Base-by-base conservation (phyloP, 1,140 invertebrate genomes). In the Xylocopa sonorina region DNA sequence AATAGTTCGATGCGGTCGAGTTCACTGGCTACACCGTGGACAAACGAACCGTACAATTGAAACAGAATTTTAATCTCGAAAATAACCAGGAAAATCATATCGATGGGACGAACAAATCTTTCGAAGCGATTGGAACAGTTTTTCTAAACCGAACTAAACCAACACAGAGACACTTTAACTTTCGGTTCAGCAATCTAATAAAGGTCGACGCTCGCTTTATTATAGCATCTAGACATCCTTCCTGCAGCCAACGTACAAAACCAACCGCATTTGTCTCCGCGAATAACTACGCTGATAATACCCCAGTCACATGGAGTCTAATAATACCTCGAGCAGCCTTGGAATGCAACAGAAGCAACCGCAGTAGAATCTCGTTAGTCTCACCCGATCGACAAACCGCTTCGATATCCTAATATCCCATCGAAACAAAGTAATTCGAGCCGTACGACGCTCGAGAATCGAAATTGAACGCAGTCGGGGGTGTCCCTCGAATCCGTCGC, bases 251-350 rank as follows among this genome's bases (percentile, higher is more conserved):
- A 41, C 10, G n/a, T n/a, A 41, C 57, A 34, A 10, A 34, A 12
- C 29, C 32, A 27, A 43, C 10, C 38, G 2, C 34, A 34, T 67
- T 48, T 24, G 46, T 34, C 64, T n/a, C 63, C 43, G 0, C 46
- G 21, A 67, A 48, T 67, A 34, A 51, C 24, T 16, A 7, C 1
- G n/a, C 62, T 18, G 64, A 50, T 67, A 50, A 67, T 67, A 67
- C 64, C 32, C 27, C 34, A 18, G 41, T 76, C 66, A 71, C 75
- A 27, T 77, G 66, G 75, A 21, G 12, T 38, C 75, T 77, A 77
- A 57, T 58, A 50, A 46, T 77, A 71, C 18, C 1, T 18, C 14
- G 3, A n/a, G 7, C 32, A 58, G 16, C 21, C 12, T 7, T n/a
- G 32, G 62, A 55, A 43, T 18, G 38, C 12, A 32, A 16, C 2